Evolutionary conservation across 1,140 invertebrate genomes (phyloP).

Genomic region (Metaphire vulgaris): DNA sequence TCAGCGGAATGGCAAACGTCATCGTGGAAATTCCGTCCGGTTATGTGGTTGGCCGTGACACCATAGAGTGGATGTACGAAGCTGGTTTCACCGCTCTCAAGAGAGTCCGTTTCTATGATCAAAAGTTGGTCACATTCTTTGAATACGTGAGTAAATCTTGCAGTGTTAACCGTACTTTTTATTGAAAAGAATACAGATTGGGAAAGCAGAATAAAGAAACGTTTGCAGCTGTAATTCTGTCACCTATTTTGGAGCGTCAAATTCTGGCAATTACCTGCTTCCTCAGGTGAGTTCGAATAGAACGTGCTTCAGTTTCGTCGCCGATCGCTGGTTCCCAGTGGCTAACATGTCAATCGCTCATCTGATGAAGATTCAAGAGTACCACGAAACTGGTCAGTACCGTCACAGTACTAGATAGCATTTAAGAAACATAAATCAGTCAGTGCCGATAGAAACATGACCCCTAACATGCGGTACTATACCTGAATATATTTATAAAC

Average conservation of each 20-base stretch:
- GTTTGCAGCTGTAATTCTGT: no score
- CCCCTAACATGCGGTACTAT: no score
- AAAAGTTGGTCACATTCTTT: neutral
- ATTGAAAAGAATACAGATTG: no score
- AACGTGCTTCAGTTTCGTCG: conserved; percentile 20
- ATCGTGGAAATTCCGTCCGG: conserved; percentile 8
- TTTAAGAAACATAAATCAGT: no score
- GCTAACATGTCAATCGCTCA: conserved; percentile 19
- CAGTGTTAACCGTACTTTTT: no score
- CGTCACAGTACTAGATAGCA: neutral
- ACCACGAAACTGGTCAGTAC: conserved; percentile 12
- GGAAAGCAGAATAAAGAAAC: no score
- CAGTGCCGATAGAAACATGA: no score
- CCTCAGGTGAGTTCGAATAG: conserved; percentile 5
- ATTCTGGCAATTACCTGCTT: no score
- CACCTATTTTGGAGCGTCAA: no score
- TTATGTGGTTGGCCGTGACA: neutral
- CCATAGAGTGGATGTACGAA: neutral
- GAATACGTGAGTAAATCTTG: neutral
- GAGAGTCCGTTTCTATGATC: neutral
- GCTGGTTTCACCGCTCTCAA: neutral
- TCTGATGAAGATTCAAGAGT: conserved; percentile 17
- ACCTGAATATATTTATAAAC: no score
- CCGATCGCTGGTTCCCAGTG: conserved; percentile 18
- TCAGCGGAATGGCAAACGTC: neutral